A percentile compares a stretch with the other conserved stretches of the same genome.
These are phyloP conservation scores for Drosophila suboccidentalis DNA, from an alignment of 2,888 invertebrate genomes.

Conservation along the genomic window DNA sequence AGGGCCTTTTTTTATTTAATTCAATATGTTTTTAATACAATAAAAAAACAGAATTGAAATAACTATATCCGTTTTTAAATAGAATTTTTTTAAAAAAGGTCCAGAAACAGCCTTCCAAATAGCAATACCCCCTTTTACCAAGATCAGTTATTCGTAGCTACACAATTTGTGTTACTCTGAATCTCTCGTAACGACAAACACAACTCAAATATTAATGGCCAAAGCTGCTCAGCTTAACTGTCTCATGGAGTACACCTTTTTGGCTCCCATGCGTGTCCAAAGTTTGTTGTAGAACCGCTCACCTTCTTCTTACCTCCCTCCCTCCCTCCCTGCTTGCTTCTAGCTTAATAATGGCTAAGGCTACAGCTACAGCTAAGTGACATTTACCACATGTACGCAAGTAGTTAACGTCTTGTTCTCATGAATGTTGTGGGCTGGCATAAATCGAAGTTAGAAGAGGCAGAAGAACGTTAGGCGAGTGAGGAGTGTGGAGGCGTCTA, in stretches of 20 bases:
- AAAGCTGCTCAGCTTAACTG: conserved; percentile 14
- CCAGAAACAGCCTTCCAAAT: too few species aligned
- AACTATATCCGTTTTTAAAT: too few species aligned
- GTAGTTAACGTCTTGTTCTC: conserved; percentile 36
- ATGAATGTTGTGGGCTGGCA: conserved; percentile 44
- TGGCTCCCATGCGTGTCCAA: conserved; percentile 36
- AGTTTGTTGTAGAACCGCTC: conserved; percentile 10
- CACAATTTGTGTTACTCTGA: background rate
- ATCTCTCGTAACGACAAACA: conserved; percentile 1
- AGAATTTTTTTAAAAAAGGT: too few species aligned
- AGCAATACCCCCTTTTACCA: too few species aligned
- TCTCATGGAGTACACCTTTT: conserved; percentile 18
- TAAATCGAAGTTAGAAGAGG: conserved; percentile 29
- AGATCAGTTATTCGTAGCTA: background rate
- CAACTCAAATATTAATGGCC: conserved; percentile 22
- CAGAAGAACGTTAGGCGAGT: conserved; percentile 14
- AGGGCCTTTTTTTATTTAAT: too few species aligned
- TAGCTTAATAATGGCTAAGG: background rate
- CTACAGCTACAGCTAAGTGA: conserved; percentile 39
- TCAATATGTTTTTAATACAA: too few species aligned
- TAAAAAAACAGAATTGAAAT: too few species aligned
- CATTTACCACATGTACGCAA: conserved; percentile 59
- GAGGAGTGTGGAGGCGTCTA: conserved; percentile 22
- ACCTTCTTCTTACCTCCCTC: background rate
- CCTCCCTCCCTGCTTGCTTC: background rate